These are phyloP conservation scores for Drosophila emarginata DNA, from an alignment of 2,888 invertebrate species.

Conservation along the genomic window DNA sequence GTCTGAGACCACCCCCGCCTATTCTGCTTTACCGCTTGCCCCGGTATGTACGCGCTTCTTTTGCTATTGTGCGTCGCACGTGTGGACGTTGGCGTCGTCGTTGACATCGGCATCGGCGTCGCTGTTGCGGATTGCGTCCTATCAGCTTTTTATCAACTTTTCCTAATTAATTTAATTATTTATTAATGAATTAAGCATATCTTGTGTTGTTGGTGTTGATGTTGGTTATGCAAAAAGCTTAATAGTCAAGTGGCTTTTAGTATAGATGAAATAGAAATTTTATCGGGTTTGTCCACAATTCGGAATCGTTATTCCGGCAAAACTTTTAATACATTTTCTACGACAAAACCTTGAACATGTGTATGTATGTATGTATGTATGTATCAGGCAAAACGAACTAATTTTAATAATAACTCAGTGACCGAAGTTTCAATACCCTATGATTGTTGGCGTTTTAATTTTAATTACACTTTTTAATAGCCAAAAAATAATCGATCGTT, in stretches of 20 bases:
- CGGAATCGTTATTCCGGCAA: neutral
- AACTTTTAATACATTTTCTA: neutral
- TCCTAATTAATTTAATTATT: constrained; percentile 48
- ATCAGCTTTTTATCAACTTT: constrained; percentile 13
- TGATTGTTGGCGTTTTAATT: too few relatives aligned
- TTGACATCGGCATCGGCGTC: constrained; percentile 30
- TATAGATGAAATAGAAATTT: neutral
- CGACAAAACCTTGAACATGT: neutral
- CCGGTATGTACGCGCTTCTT: neutral
- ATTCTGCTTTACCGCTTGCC: neutral
- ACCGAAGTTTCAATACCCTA: neutral
- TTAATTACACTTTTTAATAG: too few relatives aligned
- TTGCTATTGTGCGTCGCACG: constrained; percentile 48
- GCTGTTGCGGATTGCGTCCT: constrained; percentile 13
- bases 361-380: too few relatives aligned
- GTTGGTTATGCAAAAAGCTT: neutral
- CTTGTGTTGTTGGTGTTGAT: neutral
- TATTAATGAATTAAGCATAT: constrained; percentile 19
- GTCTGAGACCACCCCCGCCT: neutral
- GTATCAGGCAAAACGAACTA: neutral
- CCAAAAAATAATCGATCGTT: neutral
- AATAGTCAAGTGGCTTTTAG: neutral
- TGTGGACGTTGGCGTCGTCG: constrained; percentile 45
- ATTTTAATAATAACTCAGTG: neutral
- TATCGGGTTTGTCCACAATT: neutral